A percentile compares a stretch with the other conserved stretches of the same genome.
Evolutionary conservation across 2,797 vertebrate genomes (phyloP).

Genomic region (Syngnathus rostellatus): DNA sequence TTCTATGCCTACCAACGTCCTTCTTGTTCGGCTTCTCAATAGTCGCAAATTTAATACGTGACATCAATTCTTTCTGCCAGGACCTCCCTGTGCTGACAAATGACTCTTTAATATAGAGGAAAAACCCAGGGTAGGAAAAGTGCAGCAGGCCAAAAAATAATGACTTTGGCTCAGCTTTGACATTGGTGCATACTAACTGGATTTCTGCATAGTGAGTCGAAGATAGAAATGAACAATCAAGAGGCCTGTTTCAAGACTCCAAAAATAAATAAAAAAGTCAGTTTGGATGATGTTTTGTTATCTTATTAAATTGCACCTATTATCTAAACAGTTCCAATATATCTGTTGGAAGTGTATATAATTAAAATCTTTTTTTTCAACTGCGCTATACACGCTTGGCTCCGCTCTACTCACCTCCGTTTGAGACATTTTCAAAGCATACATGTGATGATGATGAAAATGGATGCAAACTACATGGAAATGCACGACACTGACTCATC

Average conservation of each 20-base stretch:
- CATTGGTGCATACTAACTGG: conserved; percentile 47
- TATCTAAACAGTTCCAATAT: neutral
- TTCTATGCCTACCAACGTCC: conserved; percentile 9
- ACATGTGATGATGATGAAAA: no score
- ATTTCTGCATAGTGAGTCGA: conserved; percentile 29
- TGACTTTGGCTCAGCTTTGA: conserved; percentile 37
- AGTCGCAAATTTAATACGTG: conserved; percentile 43
- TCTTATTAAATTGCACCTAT: neutral
- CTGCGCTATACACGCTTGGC: neutral
- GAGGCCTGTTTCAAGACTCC: conserved; percentile 23
- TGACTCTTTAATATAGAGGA: conserved; percentile 58
- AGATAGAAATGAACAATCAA: conserved; percentile 32
- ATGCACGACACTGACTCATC: no score
- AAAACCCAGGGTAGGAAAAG: conserved; percentile 45
- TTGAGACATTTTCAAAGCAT: no score
- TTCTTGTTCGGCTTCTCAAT: conserved; percentile 37
- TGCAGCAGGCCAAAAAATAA: conserved; percentile 48
- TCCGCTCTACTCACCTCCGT: no score
- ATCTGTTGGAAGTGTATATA: neutral
- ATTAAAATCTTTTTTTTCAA: neutral
- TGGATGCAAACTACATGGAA: no score
- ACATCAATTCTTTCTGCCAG: conserved; percentile 37
- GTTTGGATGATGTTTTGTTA: neutral
- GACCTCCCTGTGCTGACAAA: conserved; percentile 58
- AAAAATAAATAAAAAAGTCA: conserved; percentile 8